Base-by-base conservation (phyloP, 2,888 invertebrate species). In the Eristalinus sepulchralis region DNA sequence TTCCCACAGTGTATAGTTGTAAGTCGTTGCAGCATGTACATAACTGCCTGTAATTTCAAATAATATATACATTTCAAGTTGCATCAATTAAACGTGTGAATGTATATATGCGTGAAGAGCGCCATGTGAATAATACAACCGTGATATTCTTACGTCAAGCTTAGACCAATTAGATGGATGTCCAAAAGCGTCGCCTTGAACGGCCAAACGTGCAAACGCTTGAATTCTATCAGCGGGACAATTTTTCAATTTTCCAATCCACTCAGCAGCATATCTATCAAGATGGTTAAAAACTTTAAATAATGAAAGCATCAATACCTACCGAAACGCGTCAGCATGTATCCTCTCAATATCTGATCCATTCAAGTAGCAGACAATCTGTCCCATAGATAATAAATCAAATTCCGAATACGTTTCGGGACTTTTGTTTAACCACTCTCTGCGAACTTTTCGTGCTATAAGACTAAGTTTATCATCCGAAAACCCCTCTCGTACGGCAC, bases 311-410 rank as follows among this genome's bases (percentile, higher is more conserved):
- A 31, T 31, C 4, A 4, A 34, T 34, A 47, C 71, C 36, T 82
- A 91, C 91, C 88, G 90, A 82, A 94, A 95, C 0, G 94, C 93
- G 60, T 93, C 91, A 0, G 94, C 93, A 88, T 94, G 94, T 73
- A 95, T 94, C 70, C 92, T 91, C 34, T 91, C 91, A 63, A 95
- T 94, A 83, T 94, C 93, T 24, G 93, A 93, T 31, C 90, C 90
- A 88, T 94, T 94, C 73, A 94, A 94, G n/a, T 93, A 93, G 88
- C 95, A 95, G 1, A 95, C 88, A 83, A 95, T 94, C 89, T 94
- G 94, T 36, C 93, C 91, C 71, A 95, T 89, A 0, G 94, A 93
- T 53, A 90, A 91, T 68, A 95, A 90, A 90, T 95, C 95, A 79
- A 94, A 94, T 88, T 92, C 93, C 0, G 94, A 94, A 88, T 94